phyloP scores from a whole-genome alignment of 2,888 invertebrate genomes.

The Apodemia duryi region DNA sequence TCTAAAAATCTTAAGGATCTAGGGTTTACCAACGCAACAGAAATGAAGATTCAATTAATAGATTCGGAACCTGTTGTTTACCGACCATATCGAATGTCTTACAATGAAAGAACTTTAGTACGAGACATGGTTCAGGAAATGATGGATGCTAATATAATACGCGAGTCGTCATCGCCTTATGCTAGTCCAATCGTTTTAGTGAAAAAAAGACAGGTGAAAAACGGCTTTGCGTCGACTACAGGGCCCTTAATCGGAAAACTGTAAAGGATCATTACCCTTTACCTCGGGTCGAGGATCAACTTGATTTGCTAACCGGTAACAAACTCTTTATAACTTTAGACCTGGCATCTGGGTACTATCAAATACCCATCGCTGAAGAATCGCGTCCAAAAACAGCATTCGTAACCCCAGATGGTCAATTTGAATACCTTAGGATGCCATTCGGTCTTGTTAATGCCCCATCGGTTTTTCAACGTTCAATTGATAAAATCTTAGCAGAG shows the following conservation, averaged over 20 bases:
- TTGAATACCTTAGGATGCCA: slow-evolving; percentile 1
- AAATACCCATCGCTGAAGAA: no score
- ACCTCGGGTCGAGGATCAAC: slow-evolving; percentile 3
- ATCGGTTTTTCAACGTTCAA: slow-evolving; percentile 1
- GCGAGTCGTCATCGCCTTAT: no score
- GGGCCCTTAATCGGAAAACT: neutral
- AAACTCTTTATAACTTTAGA: neutral
- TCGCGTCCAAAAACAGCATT: neutral
- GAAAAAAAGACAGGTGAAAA: slow-evolving; percentile 6
- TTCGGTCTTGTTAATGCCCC: slow-evolving; percentile 1
- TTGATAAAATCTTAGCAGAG: neutral
- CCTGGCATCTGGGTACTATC: no score
- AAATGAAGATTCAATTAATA: no score
- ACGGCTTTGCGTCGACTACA: slow-evolving; percentile 2
- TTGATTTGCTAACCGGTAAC: neutral
- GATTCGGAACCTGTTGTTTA: no score
- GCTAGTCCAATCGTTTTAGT: neutral
- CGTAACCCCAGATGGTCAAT: slow-evolving; percentile 3
- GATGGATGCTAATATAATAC: no score
- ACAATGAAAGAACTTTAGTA: no score
- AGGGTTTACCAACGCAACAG: no score
- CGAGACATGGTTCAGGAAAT: no score
- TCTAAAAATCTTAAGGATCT: no score
- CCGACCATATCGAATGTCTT: no score
- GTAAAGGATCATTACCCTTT: neutral